These are phyloP conservation scores for Sycophaga agraensis DNA, from an alignment of 1,140 invertebrate genomes.

Conservation along the genomic window DNA sequence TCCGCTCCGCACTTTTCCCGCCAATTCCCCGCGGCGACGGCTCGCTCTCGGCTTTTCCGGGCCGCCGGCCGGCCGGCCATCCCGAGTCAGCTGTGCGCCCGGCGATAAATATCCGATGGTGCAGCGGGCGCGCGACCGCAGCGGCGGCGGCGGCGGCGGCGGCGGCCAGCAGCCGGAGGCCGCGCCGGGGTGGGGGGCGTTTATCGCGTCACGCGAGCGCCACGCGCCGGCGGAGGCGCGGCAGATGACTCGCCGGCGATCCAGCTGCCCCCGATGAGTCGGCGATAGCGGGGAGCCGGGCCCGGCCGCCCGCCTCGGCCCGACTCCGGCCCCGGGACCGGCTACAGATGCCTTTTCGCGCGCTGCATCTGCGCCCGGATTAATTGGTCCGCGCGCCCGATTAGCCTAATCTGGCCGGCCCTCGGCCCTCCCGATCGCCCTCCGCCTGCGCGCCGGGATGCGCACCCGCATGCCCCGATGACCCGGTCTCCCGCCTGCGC, in stretches of 20 bases:
- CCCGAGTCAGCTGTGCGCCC: constrained; percentile 25
- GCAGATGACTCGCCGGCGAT: constrained; percentile 31
- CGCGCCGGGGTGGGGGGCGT: constrained; percentile 17
- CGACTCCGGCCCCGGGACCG: neutral
- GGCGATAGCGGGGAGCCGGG: constrained; percentile 6
- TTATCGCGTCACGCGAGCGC: constrained; percentile 28
- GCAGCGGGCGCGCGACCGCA: neutral
- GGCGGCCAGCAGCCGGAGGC: neutral
- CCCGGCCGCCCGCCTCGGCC: neutral
- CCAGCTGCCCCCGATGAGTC: constrained; percentile 31
- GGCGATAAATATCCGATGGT: constrained; percentile 34
- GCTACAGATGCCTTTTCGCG: constrained; percentile 28
- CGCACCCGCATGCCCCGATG: no score
- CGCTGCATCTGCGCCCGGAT: neutral
- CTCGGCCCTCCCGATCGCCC: neutral
- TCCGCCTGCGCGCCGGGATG: neutral
- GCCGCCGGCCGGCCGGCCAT: no score
- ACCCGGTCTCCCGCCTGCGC: no score
- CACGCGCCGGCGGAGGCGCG: neutral
- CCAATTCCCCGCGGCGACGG: no score
- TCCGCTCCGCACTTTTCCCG: no score
- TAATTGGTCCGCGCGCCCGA: neutral
- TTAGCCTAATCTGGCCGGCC: neutral
- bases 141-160: neutral
- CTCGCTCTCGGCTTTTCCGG: no score